phyloP scores from a whole-genome alignment of 2,797 vertebrate genomes.

The Anguilla megastoma region DNA sequence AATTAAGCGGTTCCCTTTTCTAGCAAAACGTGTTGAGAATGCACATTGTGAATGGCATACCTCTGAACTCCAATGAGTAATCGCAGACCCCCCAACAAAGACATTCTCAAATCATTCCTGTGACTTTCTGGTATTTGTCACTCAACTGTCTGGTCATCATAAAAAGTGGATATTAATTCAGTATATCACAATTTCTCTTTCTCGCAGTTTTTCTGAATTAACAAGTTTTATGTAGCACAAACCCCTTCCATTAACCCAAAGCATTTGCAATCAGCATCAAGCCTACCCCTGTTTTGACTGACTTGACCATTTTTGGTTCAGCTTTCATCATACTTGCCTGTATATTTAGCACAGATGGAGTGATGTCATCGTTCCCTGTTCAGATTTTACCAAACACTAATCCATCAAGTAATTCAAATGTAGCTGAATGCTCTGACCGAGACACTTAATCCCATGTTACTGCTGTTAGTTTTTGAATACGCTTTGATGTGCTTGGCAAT shows the following conservation, averaged over 20 bases:
- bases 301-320: not conserved
- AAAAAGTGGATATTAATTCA: not conserved
- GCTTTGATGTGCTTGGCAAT: not conserved
- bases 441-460: not conserved
- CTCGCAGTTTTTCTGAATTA: not conserved
- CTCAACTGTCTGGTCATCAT: not conserved
- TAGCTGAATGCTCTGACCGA: not conserved
- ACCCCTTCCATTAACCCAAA: not conserved
- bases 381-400: not conserved
- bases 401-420: not conserved
- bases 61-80: not conserved
- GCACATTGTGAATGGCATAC: not conserved
- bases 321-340: conserved; percentile 1
- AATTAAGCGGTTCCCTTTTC: not conserved
- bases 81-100: not conserved
- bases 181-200: not conserved
- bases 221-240: not conserved
- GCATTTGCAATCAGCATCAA: not conserved
- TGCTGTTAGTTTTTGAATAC: not conserved
- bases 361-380: not conserved
- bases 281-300: not conserved
- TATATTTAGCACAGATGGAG: conserved; percentile 1
- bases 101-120: not conserved
- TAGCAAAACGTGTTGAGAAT: not conserved
- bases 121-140: not conserved